These are phyloP conservation scores for Podotricha telesiphe DNA, from an alignment of 2,888 invertebrate species.

Conservation along the genomic window DNA sequence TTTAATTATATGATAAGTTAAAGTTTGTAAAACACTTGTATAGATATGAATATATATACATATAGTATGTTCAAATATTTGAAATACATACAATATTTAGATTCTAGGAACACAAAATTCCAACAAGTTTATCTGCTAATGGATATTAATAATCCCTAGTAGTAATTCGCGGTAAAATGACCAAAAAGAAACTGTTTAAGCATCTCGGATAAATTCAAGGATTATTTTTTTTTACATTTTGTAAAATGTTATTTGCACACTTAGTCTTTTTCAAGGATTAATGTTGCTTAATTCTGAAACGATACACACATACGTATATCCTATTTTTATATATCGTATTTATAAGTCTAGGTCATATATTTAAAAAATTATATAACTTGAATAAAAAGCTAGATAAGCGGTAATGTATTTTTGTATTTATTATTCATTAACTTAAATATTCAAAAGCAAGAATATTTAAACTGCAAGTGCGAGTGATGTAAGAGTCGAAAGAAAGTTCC, in stretches of 20 bases:
- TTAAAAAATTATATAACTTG: slow-evolving; percentile 16
- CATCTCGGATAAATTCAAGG: background rate
- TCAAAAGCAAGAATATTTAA: slow-evolving; percentile 39
- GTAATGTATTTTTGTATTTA: slow-evolving; percentile 29
- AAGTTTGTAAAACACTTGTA: background rate
- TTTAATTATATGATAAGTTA: background rate
- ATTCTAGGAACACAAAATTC: slow-evolving; percentile 6
- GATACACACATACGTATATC: background rate
- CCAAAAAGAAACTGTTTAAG: background rate
- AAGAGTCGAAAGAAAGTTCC: slow-evolving; percentile 39
- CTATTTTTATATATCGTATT: background rate
- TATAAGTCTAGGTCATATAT: slow-evolving; percentile 10
- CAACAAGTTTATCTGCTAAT: background rate
- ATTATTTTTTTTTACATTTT: too few species aligned
- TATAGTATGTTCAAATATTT: slow-evolving; percentile 3
- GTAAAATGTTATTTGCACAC: too few species aligned
- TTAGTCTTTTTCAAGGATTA: too few species aligned
- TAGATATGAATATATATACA: background rate
- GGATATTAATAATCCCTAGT: slow-evolving; percentile 6
- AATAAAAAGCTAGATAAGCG: slow-evolving; percentile 18
- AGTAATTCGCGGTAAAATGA: slow-evolving; percentile 2
- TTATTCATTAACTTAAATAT: slow-evolving; percentile 35
- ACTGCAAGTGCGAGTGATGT: slow-evolving; percentile 33
- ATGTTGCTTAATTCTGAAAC: background rate
- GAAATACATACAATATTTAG: background rate